Evolutionary conservation across 2,888 invertebrate genomes (phyloP).

Genomic region (Eremobia ochroleuca): DNA sequence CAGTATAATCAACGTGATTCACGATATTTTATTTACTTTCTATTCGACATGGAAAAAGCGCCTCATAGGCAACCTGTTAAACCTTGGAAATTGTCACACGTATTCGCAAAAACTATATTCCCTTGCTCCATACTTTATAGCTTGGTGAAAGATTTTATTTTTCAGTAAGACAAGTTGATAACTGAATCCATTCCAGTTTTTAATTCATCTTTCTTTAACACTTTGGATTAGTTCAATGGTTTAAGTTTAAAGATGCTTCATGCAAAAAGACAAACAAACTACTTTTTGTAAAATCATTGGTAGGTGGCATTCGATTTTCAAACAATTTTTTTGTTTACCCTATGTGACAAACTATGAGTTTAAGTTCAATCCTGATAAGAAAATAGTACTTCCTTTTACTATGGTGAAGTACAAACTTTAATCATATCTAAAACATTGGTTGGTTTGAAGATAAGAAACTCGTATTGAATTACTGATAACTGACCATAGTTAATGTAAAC

Average conservation of each 20-base stretch:
- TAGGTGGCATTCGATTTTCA: not conserved
- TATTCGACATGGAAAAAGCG: constrained; percentile 1
- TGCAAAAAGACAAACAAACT: not conserved
- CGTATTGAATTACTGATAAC: constrained; percentile 38
- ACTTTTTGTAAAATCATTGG: not conserved
- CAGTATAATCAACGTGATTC: not conserved
- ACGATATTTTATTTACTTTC: constrained; percentile 6
- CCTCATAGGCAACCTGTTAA: not conserved
- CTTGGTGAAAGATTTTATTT: not conserved
- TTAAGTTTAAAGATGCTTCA: not conserved
- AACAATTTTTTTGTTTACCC: not conserved
- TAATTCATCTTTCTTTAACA: no score
- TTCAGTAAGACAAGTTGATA: not conserved
- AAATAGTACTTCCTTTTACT: constrained; percentile 8
- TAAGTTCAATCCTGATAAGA: constrained; percentile 2
- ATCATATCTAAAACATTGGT: constrained; percentile 40
- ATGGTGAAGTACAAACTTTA: constrained; percentile 9
- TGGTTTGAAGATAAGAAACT: constrained; percentile 43
- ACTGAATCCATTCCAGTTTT: not conserved
- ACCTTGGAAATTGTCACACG: not conserved
- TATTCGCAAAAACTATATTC: not conserved
- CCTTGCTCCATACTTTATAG: not conserved
- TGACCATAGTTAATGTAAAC: constrained; percentile 51
- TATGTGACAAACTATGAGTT: not conserved
- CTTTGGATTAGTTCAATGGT: not conserved